A percentile compares a stretch with the other conserved stretches of the same genome.
phyloP scores from a whole-genome alignment of 2,797 vertebrate genomes.

The Margarornis squamiger region DNA sequence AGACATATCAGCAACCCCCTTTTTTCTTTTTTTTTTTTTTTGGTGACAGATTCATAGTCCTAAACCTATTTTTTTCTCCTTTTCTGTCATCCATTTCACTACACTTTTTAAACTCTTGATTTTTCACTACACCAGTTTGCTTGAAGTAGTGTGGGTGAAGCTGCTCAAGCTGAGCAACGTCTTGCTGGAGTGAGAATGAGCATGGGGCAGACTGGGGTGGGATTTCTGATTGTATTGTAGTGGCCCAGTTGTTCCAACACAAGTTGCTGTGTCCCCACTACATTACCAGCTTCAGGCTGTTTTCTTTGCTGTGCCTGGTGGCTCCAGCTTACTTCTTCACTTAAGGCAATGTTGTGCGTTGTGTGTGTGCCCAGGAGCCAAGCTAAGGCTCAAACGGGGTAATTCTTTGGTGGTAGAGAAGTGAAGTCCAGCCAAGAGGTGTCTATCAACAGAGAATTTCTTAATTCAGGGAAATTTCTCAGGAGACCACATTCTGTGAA shows the following conservation, averaged over 20 bases:
- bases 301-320: neutral
- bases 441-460: neutral
- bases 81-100: neutral
- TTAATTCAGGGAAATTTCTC: neutral
- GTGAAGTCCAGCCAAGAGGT: neutral
- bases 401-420: neutral
- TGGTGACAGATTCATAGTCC: neutral
- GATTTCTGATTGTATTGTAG: neutral
- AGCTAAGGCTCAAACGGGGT: neutral
- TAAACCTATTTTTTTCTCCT: neutral
- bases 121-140: neutral
- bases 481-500: neutral
- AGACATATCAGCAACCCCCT: neutral
- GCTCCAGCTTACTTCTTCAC: neutral
- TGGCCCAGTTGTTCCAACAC: neutral
- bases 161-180: neutral
- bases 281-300: neutral
- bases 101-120: neutral
- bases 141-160: neutral
- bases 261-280: neutral
- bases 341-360: neutral
- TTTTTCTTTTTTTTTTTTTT: neutral
- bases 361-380: neutral
- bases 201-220: fast-evolving
- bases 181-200: neutral